phyloP scores from a whole-genome alignment of 2,888 invertebrate genomes.

The Nymphalis urticae region DNA sequence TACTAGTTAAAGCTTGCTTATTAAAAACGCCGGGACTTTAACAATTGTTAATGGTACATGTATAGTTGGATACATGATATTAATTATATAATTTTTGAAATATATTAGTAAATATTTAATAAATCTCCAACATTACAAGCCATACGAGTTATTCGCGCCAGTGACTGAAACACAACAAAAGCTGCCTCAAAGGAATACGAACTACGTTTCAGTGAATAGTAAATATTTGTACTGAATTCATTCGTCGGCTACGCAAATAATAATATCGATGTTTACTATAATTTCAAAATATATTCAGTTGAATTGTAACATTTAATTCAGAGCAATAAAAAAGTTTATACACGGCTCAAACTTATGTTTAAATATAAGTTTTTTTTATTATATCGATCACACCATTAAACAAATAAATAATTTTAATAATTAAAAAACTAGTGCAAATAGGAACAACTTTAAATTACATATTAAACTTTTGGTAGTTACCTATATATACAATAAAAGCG shows the following conservation, averaged over 20 bases:
- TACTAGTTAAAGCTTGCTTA: no score
- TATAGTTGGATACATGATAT: background rate
- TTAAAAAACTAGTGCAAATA: no score
- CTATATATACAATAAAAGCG: no score
- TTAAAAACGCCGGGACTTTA: no score
- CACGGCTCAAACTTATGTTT: no score
- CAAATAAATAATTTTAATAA: no score
- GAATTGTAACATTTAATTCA: background rate
- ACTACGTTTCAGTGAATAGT: conserved; percentile 15
- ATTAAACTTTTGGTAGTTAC: no score
- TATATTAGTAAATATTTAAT: background rate
- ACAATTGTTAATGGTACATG: no score
- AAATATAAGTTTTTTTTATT: no score
- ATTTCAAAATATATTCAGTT: conserved; percentile 4
- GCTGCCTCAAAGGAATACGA: conserved; percentile 9
- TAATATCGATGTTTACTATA: conserved; percentile 16
- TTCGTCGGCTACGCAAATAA: conserved; percentile 22
- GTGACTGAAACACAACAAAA: conserved; percentile 1
- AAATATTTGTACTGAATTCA: conserved; percentile 31
- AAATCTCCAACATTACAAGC: background rate
- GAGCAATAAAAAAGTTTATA: background rate
- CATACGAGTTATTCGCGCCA: background rate
- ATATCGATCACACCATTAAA: no score
- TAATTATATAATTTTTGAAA: background rate
- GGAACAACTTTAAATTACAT: no score